phyloP scores from a whole-genome alignment of 2,113 vertebrate species.

The Lepisosteus oculatus region DNA sequence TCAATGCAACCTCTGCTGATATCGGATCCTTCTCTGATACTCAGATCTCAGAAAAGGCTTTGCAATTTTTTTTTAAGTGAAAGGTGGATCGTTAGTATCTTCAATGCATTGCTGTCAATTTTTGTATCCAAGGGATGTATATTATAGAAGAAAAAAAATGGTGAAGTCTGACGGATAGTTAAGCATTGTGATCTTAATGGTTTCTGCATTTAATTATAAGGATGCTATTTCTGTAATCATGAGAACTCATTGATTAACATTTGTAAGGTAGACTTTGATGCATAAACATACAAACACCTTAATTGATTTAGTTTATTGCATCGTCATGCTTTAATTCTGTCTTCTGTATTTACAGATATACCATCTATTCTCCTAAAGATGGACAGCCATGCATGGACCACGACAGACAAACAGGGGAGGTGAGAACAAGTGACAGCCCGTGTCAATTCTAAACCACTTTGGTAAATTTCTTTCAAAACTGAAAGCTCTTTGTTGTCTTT shows the following conservation, averaged over 20 bases:
- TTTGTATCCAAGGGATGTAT: too few relatives aligned
- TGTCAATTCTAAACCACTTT: not conserved
- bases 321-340: not conserved
- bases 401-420: conserved; percentile 97
- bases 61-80: not conserved
- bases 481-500: conserved; percentile 17
- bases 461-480: not conserved
- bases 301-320: not conserved
- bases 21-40: too few relatives aligned
- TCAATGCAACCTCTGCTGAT: too few relatives aligned
- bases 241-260: too few relatives aligned
- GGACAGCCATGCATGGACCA: conserved; percentile 98
- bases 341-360: conserved; percentile 70
- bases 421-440: conserved; percentile 32
- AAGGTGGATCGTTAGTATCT: too few relatives aligned
- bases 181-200: not conserved
- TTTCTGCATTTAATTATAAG: too few relatives aligned
- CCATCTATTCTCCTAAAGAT: conserved; percentile 95
- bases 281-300: not conserved
- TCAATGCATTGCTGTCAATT: too few relatives aligned
- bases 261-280: not conserved
- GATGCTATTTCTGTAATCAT: too few relatives aligned
- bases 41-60: too few relatives aligned
- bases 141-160: too few relatives aligned
- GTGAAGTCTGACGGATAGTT: too few relatives aligned